Percentiles rank a stretch among this genome's conserved stretches.
Evolutionary conservation across 2,113 vertebrate genomes (phyloP).

Genomic region (Mastomys natalensis): DNA sequence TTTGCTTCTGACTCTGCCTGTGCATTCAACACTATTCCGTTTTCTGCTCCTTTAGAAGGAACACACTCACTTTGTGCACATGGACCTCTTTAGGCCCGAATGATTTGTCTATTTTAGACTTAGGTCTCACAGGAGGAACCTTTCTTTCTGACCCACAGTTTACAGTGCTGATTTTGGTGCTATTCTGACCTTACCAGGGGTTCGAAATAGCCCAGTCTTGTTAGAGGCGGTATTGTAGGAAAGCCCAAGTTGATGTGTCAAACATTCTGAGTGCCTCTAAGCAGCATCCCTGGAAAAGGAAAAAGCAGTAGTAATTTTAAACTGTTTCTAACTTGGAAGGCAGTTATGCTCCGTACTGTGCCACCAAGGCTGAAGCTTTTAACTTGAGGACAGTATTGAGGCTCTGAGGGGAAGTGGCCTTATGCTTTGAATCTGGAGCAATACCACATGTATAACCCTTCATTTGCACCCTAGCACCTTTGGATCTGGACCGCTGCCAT

Average conservation of each 20-base stretch:
- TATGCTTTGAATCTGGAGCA: not conserved
- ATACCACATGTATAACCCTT: not conserved
- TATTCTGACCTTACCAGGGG: not conserved
- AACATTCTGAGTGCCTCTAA: not conserved
- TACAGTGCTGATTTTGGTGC: not conserved
- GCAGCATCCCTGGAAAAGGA: not conserved
- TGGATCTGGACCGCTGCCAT: not conserved
- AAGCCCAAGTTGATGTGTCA: too few relatives aligned
- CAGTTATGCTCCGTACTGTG: not conserved
- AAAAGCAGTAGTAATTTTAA: not conserved
- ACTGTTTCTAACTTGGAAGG: not conserved
- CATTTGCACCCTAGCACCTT: not conserved
- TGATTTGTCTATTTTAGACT: not conserved
- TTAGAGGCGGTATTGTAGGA: not conserved
- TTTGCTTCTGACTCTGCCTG: not conserved
- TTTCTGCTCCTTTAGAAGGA: not conserved
- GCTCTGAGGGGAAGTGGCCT: not conserved
- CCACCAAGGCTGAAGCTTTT: not conserved
- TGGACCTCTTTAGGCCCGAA: not conserved
- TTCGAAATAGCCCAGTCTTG: not conserved
- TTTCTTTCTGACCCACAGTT: not conserved
- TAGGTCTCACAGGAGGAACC: not conserved
- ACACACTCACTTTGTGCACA: not conserved
- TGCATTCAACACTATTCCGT: not conserved
- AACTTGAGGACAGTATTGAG: constrained; percentile 21